These are phyloP conservation scores for Pangasius mekongensis DNA, from an alignment of 2,797 vertebrate species.

Conservation along the genomic window DNA sequence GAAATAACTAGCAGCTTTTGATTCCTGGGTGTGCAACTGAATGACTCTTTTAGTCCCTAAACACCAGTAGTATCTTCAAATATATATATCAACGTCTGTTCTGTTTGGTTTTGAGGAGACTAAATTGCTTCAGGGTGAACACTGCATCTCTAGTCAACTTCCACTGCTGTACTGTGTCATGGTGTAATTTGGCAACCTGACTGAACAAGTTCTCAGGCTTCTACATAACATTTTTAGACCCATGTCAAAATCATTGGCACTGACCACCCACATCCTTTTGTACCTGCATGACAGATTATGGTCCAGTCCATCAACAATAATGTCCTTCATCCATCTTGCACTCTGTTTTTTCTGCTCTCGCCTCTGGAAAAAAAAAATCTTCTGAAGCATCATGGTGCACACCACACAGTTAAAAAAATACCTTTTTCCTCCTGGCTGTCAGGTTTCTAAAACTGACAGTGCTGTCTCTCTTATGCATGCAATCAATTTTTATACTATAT, in stretches of 20 bases:
- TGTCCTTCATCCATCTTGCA: background rate
- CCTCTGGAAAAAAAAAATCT: background rate
- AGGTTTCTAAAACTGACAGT: background rate
- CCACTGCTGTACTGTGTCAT: background rate
- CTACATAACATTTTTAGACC: background rate
- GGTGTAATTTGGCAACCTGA: background rate
- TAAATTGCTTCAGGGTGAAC: background rate
- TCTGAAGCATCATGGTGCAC: constrained; percentile 2
- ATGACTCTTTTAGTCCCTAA: background rate
- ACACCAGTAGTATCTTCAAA: background rate
- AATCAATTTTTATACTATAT: background rate
- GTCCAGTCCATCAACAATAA: background rate
- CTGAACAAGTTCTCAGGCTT: background rate
- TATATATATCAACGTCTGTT: background rate
- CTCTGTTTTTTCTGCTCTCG: too few species aligned
- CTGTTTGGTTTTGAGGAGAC: background rate
- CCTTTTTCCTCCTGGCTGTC: background rate
- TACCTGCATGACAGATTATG: background rate
- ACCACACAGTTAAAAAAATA: background rate
- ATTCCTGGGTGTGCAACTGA: background rate
- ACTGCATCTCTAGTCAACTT: background rate
- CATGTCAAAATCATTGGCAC: background rate
- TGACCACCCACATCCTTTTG: background rate
- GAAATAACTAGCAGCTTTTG: background rate
- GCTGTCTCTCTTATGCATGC: background rate